Evolutionary conservation across 2,888 invertebrate genomes (phyloP).

Genomic region (Morpho helenor): DNA sequence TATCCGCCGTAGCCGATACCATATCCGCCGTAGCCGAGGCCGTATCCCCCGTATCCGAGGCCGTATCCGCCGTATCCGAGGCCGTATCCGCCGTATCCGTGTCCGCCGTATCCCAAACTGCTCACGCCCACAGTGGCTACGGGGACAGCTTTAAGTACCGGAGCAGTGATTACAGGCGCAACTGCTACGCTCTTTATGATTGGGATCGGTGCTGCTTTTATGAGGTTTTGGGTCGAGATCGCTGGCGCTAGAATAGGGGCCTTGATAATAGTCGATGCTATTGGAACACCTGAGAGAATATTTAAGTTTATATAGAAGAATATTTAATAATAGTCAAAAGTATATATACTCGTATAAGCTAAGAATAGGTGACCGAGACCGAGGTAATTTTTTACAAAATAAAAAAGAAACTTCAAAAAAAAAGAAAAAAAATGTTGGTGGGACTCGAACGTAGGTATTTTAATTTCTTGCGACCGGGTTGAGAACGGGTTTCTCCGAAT

Average conservation of each 20-base stretch:
- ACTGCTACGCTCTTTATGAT: conserved; percentile 45
- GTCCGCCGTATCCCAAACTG: conserved; percentile 23
- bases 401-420: no score
- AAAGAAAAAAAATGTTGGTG: no score
- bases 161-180: conserved; percentile 45
- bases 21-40: conserved; percentile 25
- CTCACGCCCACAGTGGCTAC: conserved; percentile 18
- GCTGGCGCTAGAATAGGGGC: conserved; percentile 46
- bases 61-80: conserved; percentile 27
- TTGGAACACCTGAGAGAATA: conserved; percentile 10
- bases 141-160: conserved; percentile 39
- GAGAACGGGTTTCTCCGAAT: no score
- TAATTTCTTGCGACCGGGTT: no score
- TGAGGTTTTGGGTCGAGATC: conserved; percentile 53
- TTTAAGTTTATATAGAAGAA: no score
- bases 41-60: conserved; percentile 27
- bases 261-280: conserved; percentile 23
- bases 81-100: conserved; percentile 18
- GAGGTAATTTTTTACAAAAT: no score
- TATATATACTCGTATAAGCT: no score
- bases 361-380: no score
- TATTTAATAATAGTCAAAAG: no score
- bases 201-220: conserved; percentile 59
- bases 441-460: no score
- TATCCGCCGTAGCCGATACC: conserved; percentile 29